A percentile compares a stretch with the other conserved stretches of the same genome.
These are phyloP conservation scores for Hirtodrosophila trivittata DNA, from an alignment of 2,888 invertebrate genomes.

Conservation along the genomic window DNA sequence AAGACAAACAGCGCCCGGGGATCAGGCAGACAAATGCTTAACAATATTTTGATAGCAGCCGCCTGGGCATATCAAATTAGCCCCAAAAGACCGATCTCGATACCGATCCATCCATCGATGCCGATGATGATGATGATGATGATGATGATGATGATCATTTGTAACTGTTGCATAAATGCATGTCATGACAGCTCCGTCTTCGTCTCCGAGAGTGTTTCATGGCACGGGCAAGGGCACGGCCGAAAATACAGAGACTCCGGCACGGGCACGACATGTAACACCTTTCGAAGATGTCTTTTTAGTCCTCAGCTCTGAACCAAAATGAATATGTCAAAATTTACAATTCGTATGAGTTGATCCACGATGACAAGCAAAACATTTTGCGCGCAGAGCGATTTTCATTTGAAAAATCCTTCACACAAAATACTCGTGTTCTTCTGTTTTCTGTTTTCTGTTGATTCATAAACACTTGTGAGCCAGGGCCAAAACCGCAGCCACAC, in stretches of 20 bases:
- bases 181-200: constrained; percentile 65
- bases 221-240: constrained; percentile 4
- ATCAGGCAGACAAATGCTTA: constrained; percentile 63
- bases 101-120: constrained; percentile 27
- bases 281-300: constrained; percentile 64
- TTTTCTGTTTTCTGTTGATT: constrained; percentile 61
- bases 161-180: constrained; percentile 74
- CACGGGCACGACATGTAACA: constrained; percentile 66
- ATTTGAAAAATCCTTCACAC: constrained; percentile 64
- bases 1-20: constrained; percentile 47
- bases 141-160: constrained; percentile 21
- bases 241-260: background rate
- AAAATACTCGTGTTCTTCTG: constrained; percentile 39
- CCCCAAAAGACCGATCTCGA: constrained; percentile 46
- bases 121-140: constrained; percentile 21
- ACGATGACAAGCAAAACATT: constrained; percentile 56
- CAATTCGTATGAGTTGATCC: constrained; percentile 66
- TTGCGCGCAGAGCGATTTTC: constrained; percentile 53
- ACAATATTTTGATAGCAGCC: constrained; percentile 76
- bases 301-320: constrained; percentile 62
- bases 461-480: constrained; percentile 61
- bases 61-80: constrained; percentile 73
- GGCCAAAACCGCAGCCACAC: constrained; percentile 49
- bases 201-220: constrained; percentile 1
- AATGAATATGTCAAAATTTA: constrained; percentile 79